Evolutionary conservation across 2,888 invertebrate species (phyloP), one percentile per base, ranked within the genome.

Genomic region (Gastracanthus pulcherrimus): DNA sequence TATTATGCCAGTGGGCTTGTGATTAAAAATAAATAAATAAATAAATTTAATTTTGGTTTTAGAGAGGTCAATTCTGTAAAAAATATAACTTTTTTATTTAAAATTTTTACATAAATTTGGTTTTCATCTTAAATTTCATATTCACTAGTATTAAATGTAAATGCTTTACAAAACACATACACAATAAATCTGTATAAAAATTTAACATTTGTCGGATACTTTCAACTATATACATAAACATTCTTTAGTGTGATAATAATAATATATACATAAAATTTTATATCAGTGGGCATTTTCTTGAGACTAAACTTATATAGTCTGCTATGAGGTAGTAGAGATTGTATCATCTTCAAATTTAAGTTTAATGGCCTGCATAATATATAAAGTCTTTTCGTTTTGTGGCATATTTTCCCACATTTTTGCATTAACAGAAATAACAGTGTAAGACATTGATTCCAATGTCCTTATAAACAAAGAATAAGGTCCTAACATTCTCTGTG

Each of bases 301-400:
- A 58, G 36, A 62, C 23, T 51, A 55, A 79, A 45, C 13, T 36
- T 64, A n/a, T n/a, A n/a, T n/a, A 70, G 19, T 34, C 23, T 36
- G 26, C 36, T 76, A 71, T 45, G 81, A 76, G 67, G 76, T 77
- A 75, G 62, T 80, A 41, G 71, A 74, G 23, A 74, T 75, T 75
- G 74, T 74, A 45, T 80, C 19, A 36, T 92, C 88, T 91, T 91
- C 83, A 91, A 92, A 83, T 92, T 92, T 91, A 90, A 93, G 72
- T 91, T 93, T 89, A 90, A 95, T 92, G 89, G 93, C 93, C 58
- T 94, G 92, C 93, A 95, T 93, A 45, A 96, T 89, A 87, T 94
- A 95, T 0, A 94, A 94, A 82, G 94, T 93, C 85, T 93, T 94
- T 89, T 95, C 95, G 85, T 93, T 92, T 58, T 93, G 92, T 0